Evolutionary conservation across 2,113 vertebrate genomes (phyloP), one percentile per base, ranked within the genome.

Genomic region (Zosterops lateralis): DNA sequence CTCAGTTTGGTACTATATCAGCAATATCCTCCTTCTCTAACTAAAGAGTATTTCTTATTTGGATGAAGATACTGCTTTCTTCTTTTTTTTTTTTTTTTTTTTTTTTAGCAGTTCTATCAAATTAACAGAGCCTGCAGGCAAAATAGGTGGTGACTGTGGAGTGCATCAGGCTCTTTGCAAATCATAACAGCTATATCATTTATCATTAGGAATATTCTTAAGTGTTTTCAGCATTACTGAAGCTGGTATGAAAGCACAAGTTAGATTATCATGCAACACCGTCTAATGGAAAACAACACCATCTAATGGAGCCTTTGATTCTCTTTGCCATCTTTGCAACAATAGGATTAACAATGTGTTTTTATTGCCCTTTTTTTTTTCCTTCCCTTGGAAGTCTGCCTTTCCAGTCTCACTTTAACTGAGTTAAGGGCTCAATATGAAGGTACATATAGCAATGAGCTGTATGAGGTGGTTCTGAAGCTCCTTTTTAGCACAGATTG

Each of bases 121-220:
- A 77, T 75, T 78, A 87, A 25, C 36, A 61, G 51, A 71, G 48
- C 44, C 85, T 73, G 50, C 64, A 84, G 56, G 76, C 45, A 70
- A 74, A 90, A 38, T 44, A 88, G 42, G 72, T 72, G 38, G 56
- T 61, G 81, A 48, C 53, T 36, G 31, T 78, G 66, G 60, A 83
- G 17, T 65, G 29, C 26, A 36, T 90, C 91, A 86, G 32, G 32
- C 51, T 85, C 48, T 54, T 77, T n/a, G 65, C 64, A 91, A 90
- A 85, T 92, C 10, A 17, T 14, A 90, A 56, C 25, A 84, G 45
- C 38, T 71, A n/a, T 34, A 50, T 62, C 38, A 36, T 91, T 91
- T 86, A 72, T 94, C 66, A 61, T 85, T 89, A 75, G 50, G 75
- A 92, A 74, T 91, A 91, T 86, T 94, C 42, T 66, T 64, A 68